phyloP scores from a whole-genome alignment of 1,140 invertebrate species.

The Caenorhabditis tropicalis region DNA sequence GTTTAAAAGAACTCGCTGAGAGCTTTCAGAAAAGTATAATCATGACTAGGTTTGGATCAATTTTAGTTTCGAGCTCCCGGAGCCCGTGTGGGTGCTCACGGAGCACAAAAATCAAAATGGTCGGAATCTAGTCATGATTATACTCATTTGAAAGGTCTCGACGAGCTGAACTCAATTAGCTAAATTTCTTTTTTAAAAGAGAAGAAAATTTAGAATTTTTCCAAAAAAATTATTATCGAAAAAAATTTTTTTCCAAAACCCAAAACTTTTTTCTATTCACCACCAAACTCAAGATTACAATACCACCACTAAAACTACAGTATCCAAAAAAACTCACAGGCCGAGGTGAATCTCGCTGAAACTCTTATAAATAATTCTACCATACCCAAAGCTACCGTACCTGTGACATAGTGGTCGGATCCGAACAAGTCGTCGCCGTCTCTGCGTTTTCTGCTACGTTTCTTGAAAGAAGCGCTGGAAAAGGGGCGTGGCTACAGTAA shows the following conservation, averaged over 20 bases:
- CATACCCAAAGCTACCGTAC: not conserved
- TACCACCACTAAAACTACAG: not conserved
- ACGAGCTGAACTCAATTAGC: too few species aligned
- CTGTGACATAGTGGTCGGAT: constrained; percentile 7
- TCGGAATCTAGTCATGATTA: too few species aligned
- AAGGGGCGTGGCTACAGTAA: not conserved
- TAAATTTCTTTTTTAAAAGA: too few species aligned
- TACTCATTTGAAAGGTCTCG: too few species aligned
- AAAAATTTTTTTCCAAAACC: not conserved
- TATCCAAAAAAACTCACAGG: not conserved
- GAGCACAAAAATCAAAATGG: not conserved
- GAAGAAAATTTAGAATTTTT: too few species aligned
- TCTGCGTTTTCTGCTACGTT: not conserved
- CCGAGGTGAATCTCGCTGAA: not conserved
- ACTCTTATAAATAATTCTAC: not conserved
- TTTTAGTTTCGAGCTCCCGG: not conserved
- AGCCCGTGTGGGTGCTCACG: not conserved
- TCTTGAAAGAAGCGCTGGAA: not conserved
- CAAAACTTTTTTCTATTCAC: not conserved
- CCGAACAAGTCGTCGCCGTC: constrained; percentile 17
- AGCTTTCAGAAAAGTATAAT: constrained; percentile 2
- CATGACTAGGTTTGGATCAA: not conserved
- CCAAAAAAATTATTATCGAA: too few species aligned
- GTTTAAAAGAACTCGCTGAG: not conserved
- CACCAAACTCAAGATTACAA: not conserved